A percentile compares a stretch with the other conserved stretches of the same genome.
phyloP scores from a whole-genome alignment of 2,888 invertebrate species.

The Drosophila testacea region DNA sequence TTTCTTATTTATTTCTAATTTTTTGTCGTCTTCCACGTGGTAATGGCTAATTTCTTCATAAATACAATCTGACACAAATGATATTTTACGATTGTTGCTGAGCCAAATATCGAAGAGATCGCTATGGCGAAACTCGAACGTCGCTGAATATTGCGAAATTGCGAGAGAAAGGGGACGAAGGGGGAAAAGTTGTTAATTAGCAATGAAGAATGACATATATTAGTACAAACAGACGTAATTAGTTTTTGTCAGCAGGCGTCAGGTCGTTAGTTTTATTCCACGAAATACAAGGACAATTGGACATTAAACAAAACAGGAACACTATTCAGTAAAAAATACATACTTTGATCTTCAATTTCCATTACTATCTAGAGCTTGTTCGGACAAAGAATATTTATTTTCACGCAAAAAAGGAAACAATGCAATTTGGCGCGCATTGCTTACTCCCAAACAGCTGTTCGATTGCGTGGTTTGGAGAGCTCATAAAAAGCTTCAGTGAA shows the following conservation, averaged over 20 bases:
- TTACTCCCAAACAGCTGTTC: too few species aligned
- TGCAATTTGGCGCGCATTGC: too few species aligned
- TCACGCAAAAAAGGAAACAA: too few species aligned
- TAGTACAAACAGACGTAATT: background rate
- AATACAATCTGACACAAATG: background rate
- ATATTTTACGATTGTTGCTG: slow-evolving; percentile 9
- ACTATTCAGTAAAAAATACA: background rate
- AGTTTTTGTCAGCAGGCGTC: background rate
- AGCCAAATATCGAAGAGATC: slow-evolving; percentile 16
- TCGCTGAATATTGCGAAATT: background rate
- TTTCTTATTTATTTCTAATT: too few species aligned
- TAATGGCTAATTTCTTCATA: background rate
- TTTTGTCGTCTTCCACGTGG: too few species aligned
- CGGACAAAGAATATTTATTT: too few species aligned
- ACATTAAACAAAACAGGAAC: background rate
- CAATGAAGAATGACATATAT: background rate
- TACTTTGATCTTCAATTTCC: too few species aligned
- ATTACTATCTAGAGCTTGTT: too few species aligned
- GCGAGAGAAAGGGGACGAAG: slow-evolving; percentile 1
- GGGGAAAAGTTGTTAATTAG: slow-evolving; percentile 2
- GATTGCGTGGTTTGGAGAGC: too few species aligned
- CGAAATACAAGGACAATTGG: background rate
- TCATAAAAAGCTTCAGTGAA: too few species aligned
- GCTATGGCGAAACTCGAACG: background rate
- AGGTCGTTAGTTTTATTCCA: background rate